A percentile compares a stretch with the other conserved stretches of the same genome.
Conservation (phyloP, 1,140 invertebrate species). For the Monochamus saltuarius region DNA sequence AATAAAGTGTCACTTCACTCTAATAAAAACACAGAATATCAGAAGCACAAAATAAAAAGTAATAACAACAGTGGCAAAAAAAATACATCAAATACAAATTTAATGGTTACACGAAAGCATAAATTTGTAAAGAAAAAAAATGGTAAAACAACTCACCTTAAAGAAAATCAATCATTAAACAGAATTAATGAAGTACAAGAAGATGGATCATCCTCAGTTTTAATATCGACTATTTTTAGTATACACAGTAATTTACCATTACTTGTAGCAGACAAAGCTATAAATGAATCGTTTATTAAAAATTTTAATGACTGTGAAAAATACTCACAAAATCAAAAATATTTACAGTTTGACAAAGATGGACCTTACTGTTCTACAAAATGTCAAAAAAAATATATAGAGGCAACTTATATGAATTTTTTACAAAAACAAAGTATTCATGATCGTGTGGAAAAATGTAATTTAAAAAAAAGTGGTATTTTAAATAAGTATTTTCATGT, state of each 20-base stretch:
- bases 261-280: slow-evolving; percentile 53
- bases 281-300: slow-evolving; percentile 47
- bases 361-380: not conserved
- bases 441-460: slow-evolving; percentile 28
- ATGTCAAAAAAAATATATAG: not conserved
- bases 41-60: slow-evolving; percentile 1
- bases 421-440: slow-evolving; percentile 48
- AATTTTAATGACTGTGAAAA: no score
- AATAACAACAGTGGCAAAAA: slow-evolving; percentile 45
- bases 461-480: slow-evolving; percentile 10
- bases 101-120: slow-evolving; percentile 54
- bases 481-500: slow-evolving; percentile 65
- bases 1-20: not conserved
- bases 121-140: slow-evolving; percentile 60
- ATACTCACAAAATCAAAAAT: not conserved
- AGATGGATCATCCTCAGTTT: slow-evolving; percentile 44
- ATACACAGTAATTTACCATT: slow-evolving; percentile 43
- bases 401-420: slow-evolving; percentile 40
- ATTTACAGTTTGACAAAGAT: not conserved
- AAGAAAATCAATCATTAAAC: slow-evolving; percentile 79
- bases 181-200: slow-evolving; percentile 79
- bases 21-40: slow-evolving; percentile 1
- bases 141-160: slow-evolving; percentile 64
- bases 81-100: slow-evolving; percentile 40
- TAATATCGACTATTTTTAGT: slow-evolving; percentile 38